phyloP scores from a whole-genome alignment of 2,113 vertebrate species.

The Microtus ochrogaster region DNA sequence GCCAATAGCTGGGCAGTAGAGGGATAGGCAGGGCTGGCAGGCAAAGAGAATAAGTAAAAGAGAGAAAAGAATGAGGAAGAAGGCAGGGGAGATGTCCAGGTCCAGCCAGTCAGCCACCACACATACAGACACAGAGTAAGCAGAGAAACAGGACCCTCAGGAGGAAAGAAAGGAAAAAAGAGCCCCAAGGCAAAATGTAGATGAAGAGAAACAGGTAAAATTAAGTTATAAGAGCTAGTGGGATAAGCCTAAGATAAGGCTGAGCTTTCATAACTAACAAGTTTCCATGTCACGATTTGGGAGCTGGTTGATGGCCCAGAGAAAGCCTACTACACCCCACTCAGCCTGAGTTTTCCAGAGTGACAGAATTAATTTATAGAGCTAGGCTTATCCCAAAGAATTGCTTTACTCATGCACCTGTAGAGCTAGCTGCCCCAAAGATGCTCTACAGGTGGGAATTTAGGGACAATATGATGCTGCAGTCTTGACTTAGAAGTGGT shows the following conservation, averaged over 20 bases:
- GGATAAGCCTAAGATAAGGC: neutral
- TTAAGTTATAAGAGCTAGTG: neutral
- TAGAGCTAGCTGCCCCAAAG: neutral
- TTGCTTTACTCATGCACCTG: neutral
- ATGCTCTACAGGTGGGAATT: neutral
- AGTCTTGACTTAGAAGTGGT: neutral
- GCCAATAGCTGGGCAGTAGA: neutral
- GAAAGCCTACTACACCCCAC: neutral
- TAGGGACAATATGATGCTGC: neutral
- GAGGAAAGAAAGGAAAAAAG: neutral
- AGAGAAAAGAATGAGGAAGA: neutral
- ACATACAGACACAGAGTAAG: neutral
- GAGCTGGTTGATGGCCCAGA: neutral
- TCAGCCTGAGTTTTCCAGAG: slow-evolving; percentile 5
- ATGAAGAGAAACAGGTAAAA: neutral
- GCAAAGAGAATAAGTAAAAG: neutral
- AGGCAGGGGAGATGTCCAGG: neutral
- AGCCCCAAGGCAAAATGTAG: neutral
- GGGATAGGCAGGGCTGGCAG: neutral
- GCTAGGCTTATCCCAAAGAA: neutral
- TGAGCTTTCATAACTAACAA: neutral
- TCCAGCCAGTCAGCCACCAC: neutral
- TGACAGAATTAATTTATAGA: neutral
- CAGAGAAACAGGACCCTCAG: neutral
- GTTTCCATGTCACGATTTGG: neutral